Evolutionary conservation across 2,797 vertebrate genomes (phyloP), one percentile per base, ranked within the genome.

Genomic region (Clarias pachynema): DNA sequence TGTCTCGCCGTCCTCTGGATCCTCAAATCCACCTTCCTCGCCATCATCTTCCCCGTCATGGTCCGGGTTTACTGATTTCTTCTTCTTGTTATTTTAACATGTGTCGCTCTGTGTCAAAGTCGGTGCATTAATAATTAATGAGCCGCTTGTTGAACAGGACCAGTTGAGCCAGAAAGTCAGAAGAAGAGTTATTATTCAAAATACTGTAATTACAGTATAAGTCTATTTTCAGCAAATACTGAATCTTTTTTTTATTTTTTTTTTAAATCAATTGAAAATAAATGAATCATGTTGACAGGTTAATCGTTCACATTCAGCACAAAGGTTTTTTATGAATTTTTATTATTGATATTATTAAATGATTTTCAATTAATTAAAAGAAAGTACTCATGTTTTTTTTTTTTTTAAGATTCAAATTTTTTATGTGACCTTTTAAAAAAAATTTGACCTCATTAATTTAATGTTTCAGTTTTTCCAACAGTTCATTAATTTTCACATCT

Each of bases 21-120:
- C 92, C 97, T 99, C 79, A 99, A 99, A 90, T 99, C 98, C 89
- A 99, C 98, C 0, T 93, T 98, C 91, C 94, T 98, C 0, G 98
- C 98, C 83, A 99, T 99, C 92, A 95, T 99, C 92, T 99, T 99
- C 88, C 98, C 98, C 0, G 93, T 99, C 83, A 99, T 99, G 98
- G 98, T 98, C 85, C 15, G 86, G 37, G 8, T 40, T 73, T 49
- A 22, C 63, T 29, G 26, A 69, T 31, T 20, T 60, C 59, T 8
- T 62, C 26, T 40, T 60, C n/a, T 5, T 69, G 18, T 79, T 59
- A 31, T 18, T 62, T 31, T 10, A 26, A 24, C 5, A 24, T 15
- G 18, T 34, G 44, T 10, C 0, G 10, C 44, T 49, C 49, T 53
- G 49, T 53, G 49, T 14, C 49, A 8, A 29, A 53, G 15, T 22